Percentiles rank a stretch among this genome's conserved stretches.
phyloP scores from a whole-genome alignment of 2,113 vertebrate genomes.

The Emydocephalus ijimae region DNA sequence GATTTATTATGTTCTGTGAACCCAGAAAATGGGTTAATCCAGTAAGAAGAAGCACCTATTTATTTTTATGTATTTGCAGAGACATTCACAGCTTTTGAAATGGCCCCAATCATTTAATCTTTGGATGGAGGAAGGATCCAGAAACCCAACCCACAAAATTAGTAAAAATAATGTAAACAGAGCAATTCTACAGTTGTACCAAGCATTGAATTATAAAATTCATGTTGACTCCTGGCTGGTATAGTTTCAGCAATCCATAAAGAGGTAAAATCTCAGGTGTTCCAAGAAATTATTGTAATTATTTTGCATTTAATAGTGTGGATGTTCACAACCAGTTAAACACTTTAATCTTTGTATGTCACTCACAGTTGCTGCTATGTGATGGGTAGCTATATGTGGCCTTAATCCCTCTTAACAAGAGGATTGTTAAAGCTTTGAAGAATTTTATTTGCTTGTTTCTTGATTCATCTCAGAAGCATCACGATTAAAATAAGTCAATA shows the following conservation, averaged over 20 bases:
- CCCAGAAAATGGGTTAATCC: not conserved
- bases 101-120: not conserved
- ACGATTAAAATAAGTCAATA: too few species aligned
- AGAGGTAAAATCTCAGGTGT: not conserved
- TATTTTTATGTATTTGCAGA: not conserved
- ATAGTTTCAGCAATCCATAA: not conserved
- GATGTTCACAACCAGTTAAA: not conserved
- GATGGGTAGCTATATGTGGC: not conserved
- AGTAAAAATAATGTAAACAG: not conserved
- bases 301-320: not conserved
- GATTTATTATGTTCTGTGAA: not conserved
- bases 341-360: not conserved
- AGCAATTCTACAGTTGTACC: not conserved
- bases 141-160: not conserved
- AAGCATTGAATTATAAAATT: not conserved
- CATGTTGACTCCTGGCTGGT: not conserved
- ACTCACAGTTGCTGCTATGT: not conserved
- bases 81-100: not conserved
- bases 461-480: too few species aligned
- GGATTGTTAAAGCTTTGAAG: not conserved
- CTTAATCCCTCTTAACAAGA: not conserved
- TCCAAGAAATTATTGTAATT: not conserved
- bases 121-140: not conserved
- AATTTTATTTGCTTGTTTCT: not conserved
- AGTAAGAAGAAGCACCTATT: not conserved